These are phyloP conservation scores for Myotis brandtii DNA, from an alignment of 2,113 vertebrate genomes.

Conservation along the genomic window DNA sequence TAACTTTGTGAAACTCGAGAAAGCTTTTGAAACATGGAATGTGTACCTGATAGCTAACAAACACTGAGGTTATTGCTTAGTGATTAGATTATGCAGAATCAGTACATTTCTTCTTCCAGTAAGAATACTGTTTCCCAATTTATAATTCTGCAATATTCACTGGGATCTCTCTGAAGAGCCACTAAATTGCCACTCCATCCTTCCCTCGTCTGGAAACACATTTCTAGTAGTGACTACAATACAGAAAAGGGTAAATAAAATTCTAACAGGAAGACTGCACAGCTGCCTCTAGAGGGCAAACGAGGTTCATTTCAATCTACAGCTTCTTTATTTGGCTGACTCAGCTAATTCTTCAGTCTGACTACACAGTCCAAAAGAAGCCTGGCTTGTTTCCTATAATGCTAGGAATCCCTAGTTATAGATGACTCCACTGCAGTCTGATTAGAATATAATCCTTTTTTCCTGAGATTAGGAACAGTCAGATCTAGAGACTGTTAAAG, in stretches of 20 bases:
- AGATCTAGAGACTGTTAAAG: constrained; percentile 29
- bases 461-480: neutral
- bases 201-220: neutral
- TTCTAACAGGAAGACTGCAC: neutral
- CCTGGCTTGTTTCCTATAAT: neutral
- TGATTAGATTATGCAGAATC: neutral
- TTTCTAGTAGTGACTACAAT: neutral
- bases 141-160: neutral
- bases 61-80: neutral
- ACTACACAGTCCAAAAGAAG: neutral
- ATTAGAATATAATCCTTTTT: neutral
- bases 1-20: neutral
- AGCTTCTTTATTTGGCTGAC: constrained; percentile 23
- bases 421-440: neutral
- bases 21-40: neutral
- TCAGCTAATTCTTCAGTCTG: constrained; percentile 34
- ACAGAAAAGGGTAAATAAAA: neutral
- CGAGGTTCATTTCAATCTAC: neutral
- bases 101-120: neutral
- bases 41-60: neutral
- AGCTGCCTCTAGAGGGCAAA: constrained; percentile 71
- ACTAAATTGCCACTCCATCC: neutral
- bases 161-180: neutral
- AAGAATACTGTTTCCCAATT: neutral
- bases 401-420: neutral